phyloP scores from a whole-genome alignment of 1,140 invertebrate species.

The Hylaeus anthracinus region DNA sequence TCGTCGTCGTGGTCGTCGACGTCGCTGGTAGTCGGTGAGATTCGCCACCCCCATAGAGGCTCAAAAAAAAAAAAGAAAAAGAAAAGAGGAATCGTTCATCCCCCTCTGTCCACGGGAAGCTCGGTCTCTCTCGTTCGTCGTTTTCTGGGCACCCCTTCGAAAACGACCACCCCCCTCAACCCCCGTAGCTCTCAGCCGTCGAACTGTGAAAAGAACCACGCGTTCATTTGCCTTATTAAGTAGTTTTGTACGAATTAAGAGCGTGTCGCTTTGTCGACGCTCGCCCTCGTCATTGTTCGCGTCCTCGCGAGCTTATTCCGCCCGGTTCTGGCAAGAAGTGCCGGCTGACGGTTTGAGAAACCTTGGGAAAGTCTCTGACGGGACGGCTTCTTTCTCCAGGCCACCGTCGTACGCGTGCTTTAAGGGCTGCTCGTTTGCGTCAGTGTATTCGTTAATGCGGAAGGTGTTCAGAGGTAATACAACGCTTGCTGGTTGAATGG shows the following conservation, averaged over 20 bases:
- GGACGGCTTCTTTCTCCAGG: background rate
- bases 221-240: slow-evolving; percentile 72
- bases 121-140: slow-evolving; percentile 8
- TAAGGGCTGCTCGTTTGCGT: background rate
- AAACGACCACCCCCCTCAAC: background rate
- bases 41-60: slow-evolving; percentile 41
- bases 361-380: slow-evolving; percentile 1
- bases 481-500: no score
- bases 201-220: slow-evolving; percentile 64
- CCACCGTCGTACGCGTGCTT: no score
- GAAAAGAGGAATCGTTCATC: slow-evolving; percentile 51
- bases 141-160: slow-evolving; percentile 31
- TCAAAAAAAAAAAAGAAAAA: slow-evolving; percentile 1
- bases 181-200: slow-evolving; percentile 15
- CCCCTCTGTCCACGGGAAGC: background rate
- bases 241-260: slow-evolving; percentile 69
- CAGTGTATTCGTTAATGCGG: background rate
- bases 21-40: slow-evolving; percentile 51
- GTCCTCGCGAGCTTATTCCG: slow-evolving; percentile 24
- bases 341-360: background rate
- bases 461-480: background rate
- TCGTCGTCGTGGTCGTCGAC: slow-evolving; percentile 38
- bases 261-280: slow-evolving; percentile 55
- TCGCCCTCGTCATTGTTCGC: slow-evolving; percentile 31
- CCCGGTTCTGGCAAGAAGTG: slow-evolving; percentile 12